Base-by-base conservation (phyloP, 2,797 vertebrate genomes). In the Xiphophorus birchmanni region DNA sequence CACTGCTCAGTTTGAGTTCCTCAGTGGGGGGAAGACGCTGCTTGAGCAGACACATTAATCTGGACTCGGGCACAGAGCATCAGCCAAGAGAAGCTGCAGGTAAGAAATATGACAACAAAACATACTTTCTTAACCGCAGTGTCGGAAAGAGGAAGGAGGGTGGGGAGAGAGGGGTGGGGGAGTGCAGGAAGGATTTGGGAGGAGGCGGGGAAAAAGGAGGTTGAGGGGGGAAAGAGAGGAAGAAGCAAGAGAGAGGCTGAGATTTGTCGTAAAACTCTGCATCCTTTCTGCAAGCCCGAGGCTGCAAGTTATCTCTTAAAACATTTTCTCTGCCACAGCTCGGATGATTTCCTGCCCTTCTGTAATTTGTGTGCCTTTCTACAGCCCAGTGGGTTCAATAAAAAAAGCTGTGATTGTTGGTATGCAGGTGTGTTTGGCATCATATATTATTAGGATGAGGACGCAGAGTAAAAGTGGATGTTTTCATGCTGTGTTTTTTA, bases 261-360 rank as follows among this genome's bases (percentile, higher is more conserved):
- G 73, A 84, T 84, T 84, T 78, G 74, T 92, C 42, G 2, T 81
- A 85, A 90, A 90, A 85, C 67, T 84, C 81, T 79, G 80, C 88
- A 90, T 91, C 88, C 80, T 78, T 88, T 89, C 90, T 82, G 81
- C 72, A 29, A 67, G 81, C 92, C 91, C 0, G 47, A 76, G 91
- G 93, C 90, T 86, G 65, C 23, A 71, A 84, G 87, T 86, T 89
- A 88, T 91, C 90, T 86, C 91, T 85, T 87, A 78, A 89, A 91
- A 83, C 77, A 77, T 87, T 89, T 85, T 86, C 82, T 76, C 81
- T 67, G 74, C 85, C 82, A 74, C 81, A 75, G 67, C 74, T 76
- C 1, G 0, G 52, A 87, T 81, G 80, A 81, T 89, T 88, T 79
- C 52, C 79, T 78, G 74, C 44, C 65, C 75, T 77, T 82, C 84